Evolutionary conservation across 2,113 vertebrate genomes (phyloP).

Genomic region (Aphyosemion australe): DNA sequence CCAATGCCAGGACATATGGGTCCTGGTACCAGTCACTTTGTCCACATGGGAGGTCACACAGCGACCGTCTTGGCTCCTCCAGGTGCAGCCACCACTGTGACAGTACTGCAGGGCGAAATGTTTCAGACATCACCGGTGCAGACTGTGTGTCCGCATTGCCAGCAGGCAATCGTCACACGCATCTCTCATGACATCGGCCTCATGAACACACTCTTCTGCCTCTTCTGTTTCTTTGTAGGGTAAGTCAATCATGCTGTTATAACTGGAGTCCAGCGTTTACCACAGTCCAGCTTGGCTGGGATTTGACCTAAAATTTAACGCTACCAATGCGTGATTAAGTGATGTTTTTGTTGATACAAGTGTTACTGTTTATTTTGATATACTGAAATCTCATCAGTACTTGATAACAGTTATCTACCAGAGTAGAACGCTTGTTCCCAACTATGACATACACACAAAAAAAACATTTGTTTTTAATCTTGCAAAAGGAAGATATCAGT

Average conservation of each 20-base stretch:
- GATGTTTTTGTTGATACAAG: no score
- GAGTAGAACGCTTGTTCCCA: no score
- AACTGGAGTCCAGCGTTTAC: neutral
- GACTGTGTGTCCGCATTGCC: conserved; percentile 96
- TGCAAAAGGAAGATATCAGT: no score
- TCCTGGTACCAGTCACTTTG: conserved; percentile 79
- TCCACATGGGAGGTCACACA: conserved; percentile 84
- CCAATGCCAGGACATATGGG: conserved; percentile 75
- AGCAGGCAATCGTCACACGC: conserved; percentile 94
- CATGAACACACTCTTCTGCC: conserved; percentile 95
- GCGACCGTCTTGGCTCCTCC: conserved; percentile 89
- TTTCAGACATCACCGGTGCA: conserved; percentile 93
- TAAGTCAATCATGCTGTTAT: conserved; percentile 69
- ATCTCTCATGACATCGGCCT: conserved; percentile 93
- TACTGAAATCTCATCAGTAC: no score
- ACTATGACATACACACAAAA: no score
- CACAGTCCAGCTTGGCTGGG: no score
- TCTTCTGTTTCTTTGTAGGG: conserved; percentile 98
- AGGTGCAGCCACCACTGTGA: conserved; percentile 90
- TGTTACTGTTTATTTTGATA: no score
- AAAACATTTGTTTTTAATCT: no score
- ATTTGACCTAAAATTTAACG: neutral
- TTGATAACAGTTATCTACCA: no score
- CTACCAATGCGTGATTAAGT: no score
- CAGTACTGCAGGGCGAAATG: conserved; percentile 95